Evolutionary conservation across 1,140 invertebrate species (phyloP).

Genomic region (Matsumurasca onukii): DNA sequence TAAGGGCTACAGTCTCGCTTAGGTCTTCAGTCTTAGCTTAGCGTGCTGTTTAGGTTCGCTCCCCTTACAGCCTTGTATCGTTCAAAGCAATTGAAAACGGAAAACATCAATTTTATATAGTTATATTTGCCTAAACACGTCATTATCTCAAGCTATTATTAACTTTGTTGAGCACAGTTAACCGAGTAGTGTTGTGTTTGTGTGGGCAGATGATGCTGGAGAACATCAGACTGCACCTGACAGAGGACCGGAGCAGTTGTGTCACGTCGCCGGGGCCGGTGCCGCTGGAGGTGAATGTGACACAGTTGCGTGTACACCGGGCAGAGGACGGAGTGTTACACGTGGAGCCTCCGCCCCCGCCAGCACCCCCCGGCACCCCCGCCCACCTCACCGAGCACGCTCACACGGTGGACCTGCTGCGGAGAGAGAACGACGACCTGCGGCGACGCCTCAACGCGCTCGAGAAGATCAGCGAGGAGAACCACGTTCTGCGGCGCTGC

Average conservation of each 20-base stretch:
- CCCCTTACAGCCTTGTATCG: too few species aligned
- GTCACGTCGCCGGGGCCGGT: constrained; percentile 80
- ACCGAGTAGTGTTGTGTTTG: too few species aligned
- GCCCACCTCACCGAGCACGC: background rate
- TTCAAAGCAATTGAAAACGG: too few species aligned
- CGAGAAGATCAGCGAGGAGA: constrained; percentile 63
- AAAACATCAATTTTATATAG: too few species aligned
- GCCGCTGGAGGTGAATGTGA: constrained; percentile 67
- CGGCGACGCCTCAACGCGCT: constrained; percentile 57
- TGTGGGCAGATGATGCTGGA: constrained; percentile 61
- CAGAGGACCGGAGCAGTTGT: constrained; percentile 75
- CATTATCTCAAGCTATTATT: too few species aligned
- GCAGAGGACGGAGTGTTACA: constrained; percentile 69
- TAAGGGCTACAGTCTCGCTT: too few species aligned
- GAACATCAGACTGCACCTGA: constrained; percentile 66
- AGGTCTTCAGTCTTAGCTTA: too few species aligned
- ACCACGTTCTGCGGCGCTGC: constrained; percentile 55
- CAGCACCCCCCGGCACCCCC: constrained; percentile 47
- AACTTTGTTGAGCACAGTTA: too few species aligned
- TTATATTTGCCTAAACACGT: too few species aligned
- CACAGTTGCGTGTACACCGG: constrained; percentile 64
- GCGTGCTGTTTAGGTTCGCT: too few species aligned
- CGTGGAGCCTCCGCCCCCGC: constrained; percentile 57
- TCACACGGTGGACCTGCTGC: background rate
- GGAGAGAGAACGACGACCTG: constrained; percentile 63